A percentile compares a stretch with the other conserved stretches of the same genome.
Conservation (phyloP, 1,140 invertebrate genomes). For the Papilio aristodemus region DNA sequence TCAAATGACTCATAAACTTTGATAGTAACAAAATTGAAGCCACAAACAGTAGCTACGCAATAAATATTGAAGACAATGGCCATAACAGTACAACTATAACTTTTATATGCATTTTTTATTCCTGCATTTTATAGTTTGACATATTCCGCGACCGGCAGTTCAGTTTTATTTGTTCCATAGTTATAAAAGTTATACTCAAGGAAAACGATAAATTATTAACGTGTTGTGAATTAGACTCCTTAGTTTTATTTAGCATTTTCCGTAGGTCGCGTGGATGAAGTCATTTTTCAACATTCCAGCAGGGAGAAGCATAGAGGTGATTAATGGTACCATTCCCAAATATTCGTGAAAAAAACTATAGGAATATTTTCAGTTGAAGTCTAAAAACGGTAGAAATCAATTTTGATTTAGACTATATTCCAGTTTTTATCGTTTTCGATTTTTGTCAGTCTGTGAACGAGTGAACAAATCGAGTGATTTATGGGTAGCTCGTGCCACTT, state of each 20-base stretch:
- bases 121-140: slow-evolving; percentile 32
- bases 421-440: slow-evolving; percentile 27
- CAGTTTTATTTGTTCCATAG: slow-evolving; percentile 29
- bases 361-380: slow-evolving; percentile 15
- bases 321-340: slow-evolving; percentile 6
- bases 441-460: slow-evolving; percentile 21
- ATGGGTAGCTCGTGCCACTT: background rate
- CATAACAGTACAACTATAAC: slow-evolving; percentile 29
- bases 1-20: slow-evolving; percentile 44
- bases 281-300: slow-evolving; percentile 29
- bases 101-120: slow-evolving; percentile 35
- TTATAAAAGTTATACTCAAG: slow-evolving; percentile 27
- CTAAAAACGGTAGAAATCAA: slow-evolving; percentile 31
- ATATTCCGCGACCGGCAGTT: slow-evolving; percentile 21
- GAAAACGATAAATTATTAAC: slow-evolving; percentile 30
- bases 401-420: slow-evolving; percentile 23
- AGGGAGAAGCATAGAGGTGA: slow-evolving; percentile 19
- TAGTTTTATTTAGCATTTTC: slow-evolving; percentile 29
- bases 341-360: slow-evolving; percentile 14
- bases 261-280: slow-evolving; percentile 14
- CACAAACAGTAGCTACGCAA: slow-evolving; percentile 20
- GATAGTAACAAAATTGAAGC: slow-evolving; percentile 34
- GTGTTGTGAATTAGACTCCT: background rate
- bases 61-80: slow-evolving; percentile 32
- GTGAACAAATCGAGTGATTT: slow-evolving; percentile 27